phyloP scores from a whole-genome alignment of 2,113 vertebrate genomes.

The Rallus limicola region DNA sequence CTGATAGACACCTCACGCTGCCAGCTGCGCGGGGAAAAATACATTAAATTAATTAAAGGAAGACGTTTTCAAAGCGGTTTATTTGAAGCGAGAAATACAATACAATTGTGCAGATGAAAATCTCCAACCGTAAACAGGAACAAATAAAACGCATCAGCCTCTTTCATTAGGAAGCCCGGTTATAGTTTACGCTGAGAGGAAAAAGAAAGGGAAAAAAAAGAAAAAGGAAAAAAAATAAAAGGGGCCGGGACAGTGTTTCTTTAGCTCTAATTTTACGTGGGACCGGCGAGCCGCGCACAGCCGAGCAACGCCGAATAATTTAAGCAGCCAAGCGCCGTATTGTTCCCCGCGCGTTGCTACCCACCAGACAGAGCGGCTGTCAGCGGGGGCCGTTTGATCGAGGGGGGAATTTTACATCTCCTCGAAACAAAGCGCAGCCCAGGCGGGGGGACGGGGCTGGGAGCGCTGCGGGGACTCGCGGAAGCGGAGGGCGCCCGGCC shows the following conservation, averaged over 20 bases:
- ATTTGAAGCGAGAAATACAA: conserved; percentile 41
- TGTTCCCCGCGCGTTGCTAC: neutral
- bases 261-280: neutral
- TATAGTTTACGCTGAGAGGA: neutral
- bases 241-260: neutral
- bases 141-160: neutral
- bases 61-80: conserved; percentile 38
- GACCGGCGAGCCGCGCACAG: neutral
- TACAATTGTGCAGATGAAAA: conserved; percentile 12
- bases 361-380: neutral
- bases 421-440: neutral
- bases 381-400: neutral
- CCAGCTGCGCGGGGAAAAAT: conserved; percentile 29
- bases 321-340: neutral
- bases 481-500: neutral
- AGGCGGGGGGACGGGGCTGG: neutral
- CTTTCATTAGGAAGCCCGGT: neutral
- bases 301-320: neutral
- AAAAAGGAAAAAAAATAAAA: no score
- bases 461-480: no score
- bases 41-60: conserved; percentile 58
- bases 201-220: neutral
- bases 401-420: neutral
- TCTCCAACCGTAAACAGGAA: conserved; percentile 31
- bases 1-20: neutral